phyloP scores from a whole-genome alignment of 2,113 vertebrate species.

The Gobio gobio region DNA sequence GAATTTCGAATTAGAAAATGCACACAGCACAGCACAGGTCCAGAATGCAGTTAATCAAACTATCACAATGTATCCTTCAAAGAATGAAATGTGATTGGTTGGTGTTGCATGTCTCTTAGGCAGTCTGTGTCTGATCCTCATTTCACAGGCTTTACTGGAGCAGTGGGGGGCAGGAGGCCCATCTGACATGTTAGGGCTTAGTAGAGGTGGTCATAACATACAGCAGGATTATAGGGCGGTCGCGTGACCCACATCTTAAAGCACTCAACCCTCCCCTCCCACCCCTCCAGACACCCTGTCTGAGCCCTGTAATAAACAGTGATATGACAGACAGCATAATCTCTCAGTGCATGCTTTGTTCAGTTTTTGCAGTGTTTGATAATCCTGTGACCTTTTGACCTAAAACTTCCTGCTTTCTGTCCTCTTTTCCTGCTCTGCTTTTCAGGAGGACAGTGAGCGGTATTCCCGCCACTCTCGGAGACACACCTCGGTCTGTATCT shows the following conservation, averaged over 20 bases:
- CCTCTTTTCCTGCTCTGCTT: slow-evolving; percentile 61
- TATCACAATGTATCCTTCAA: slow-evolving; percentile 3
- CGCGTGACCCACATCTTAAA: slow-evolving; percentile 45
- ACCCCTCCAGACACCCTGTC: slow-evolving; percentile 28
- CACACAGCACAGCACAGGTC: neutral
- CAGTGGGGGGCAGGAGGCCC: slow-evolving; percentile 1
- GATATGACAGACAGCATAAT: slow-evolving; percentile 34
- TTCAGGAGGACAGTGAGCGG: slow-evolving; percentile 92
- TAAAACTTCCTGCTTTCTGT: slow-evolving; percentile 53
- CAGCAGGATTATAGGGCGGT: slow-evolving; percentile 27
- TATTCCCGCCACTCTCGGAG: slow-evolving; percentile 86
- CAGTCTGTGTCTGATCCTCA: slow-evolving; percentile 26
- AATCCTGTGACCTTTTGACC: slow-evolving; percentile 32
- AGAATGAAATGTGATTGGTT: slow-evolving; percentile 24
- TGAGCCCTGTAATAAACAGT: slow-evolving; percentile 5
- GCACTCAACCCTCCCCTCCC: slow-evolving; percentile 12
- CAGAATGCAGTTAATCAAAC: neutral
- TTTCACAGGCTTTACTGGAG: slow-evolving; percentile 32
- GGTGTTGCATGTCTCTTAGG: slow-evolving; percentile 36
- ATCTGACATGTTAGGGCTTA: slow-evolving; percentile 40
- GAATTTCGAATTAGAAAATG: neutral
- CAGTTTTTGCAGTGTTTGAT: neutral
- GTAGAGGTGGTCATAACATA: slow-evolving; percentile 35
- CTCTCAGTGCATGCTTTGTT: slow-evolving; percentile 40
- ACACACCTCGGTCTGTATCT: slow-evolving; percentile 87